These are phyloP conservation scores for Enteromius treurensis DNA, from an alignment of 2,797 vertebrate genomes.

Conservation along the genomic window DNA sequence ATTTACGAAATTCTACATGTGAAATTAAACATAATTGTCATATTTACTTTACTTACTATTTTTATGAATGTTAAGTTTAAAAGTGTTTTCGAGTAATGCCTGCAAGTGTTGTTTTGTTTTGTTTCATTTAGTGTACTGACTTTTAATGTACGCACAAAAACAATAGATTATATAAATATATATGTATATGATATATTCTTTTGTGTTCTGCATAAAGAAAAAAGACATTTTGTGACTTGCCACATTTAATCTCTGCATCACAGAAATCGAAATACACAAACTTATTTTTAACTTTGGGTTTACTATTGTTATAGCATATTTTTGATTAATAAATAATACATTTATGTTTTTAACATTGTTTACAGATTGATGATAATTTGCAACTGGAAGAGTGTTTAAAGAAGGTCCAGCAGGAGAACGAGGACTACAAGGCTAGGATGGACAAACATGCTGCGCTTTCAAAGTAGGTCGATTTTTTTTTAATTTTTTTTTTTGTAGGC, in stretches of 20 bases:
- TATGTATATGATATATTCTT: too few species aligned
- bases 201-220: not conserved
- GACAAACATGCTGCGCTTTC: conserved; percentile 93
- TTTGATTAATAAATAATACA: not conserved
- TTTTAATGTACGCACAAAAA: not conserved
- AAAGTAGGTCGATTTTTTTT: conserved; percentile 73
- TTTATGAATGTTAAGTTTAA: too few species aligned
- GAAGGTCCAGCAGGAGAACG: conserved; percentile 92
- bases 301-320: not conserved
- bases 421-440: conserved; percentile 93
- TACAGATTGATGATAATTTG: conserved; percentile 86
- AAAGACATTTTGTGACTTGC: not conserved
- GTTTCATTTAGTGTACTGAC: not conserved
- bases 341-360: not conserved
- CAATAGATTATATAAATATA: too few species aligned
- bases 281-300: not conserved
- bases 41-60: too few species aligned
- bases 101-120: too few species aligned
- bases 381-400: conserved; percentile 87
- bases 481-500: not conserved
- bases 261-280: not conserved
- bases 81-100: too few species aligned
- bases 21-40: too few species aligned
- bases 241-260: not conserved
- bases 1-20: not conserved